phyloP scores from a whole-genome alignment of 2,113 vertebrate species.

The Trochalopteron elliotii region DNA sequence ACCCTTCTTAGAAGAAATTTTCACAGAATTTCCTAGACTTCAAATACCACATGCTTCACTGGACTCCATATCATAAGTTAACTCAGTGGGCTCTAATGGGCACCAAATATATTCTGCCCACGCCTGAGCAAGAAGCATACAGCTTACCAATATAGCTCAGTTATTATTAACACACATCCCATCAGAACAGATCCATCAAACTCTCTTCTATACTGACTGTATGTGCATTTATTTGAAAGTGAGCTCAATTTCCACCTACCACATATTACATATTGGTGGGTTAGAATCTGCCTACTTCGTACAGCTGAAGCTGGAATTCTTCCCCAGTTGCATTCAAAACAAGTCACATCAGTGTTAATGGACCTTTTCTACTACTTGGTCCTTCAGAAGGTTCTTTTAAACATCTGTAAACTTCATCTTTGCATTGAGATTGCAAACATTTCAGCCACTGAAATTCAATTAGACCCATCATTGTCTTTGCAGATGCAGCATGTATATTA shows the following conservation, averaged over 20 bases:
- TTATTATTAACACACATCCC: neutral
- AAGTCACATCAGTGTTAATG: neutral
- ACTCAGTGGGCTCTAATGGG: neutral
- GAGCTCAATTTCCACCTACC: neutral
- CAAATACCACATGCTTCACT: neutral
- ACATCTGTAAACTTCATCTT: neutral
- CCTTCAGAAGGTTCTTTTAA: neutral
- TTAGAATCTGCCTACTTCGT: neutral
- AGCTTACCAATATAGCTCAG: neutral
- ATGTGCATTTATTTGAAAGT: neutral
- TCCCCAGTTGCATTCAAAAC: neutral
- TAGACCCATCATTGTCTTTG: neutral
- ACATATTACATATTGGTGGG: accelerated
- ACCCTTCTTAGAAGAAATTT: neutral
- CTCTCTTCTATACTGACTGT: neutral
- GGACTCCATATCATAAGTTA: neutral
- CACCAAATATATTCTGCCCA: neutral
- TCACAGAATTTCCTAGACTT: neutral
- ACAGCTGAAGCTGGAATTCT: neutral
- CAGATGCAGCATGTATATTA: neutral
- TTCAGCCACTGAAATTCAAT: neutral
- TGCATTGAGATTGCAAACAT: neutral
- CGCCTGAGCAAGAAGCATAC: neutral
- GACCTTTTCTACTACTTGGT: neutral
- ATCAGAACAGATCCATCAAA: neutral